These are phyloP conservation scores for Oikopleura albicans DNA, from an alignment of 23 tunicate species.

Conservation along the genomic window DNA sequence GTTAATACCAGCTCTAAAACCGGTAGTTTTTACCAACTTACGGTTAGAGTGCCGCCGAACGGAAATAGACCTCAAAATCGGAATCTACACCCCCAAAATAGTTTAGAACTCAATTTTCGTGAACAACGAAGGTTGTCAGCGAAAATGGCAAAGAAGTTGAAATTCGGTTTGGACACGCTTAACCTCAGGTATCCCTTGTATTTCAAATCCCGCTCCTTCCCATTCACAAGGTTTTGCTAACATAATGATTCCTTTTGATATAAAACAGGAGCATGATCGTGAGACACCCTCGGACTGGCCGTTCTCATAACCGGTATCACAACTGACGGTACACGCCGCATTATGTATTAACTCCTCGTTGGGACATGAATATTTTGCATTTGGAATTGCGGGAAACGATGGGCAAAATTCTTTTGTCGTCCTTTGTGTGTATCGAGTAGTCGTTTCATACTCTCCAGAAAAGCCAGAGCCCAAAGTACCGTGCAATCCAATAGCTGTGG, in stretches of 20 bases:
- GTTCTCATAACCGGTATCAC: neutral
- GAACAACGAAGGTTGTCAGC: too few species aligned
- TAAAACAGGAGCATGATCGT: neutral
- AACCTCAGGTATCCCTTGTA: too few species aligned
- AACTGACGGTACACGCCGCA: neutral
- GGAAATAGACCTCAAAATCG: too few species aligned
- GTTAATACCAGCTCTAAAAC: too few species aligned
- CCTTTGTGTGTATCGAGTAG: neutral
- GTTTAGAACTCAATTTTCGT: too few species aligned
- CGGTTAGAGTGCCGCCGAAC: too few species aligned
- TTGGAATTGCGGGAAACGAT: neutral
- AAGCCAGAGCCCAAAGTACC: too few species aligned
- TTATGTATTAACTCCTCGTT: neutral
- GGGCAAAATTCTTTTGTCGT: neutral
- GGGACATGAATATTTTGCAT: neutral
- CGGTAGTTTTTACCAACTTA: too few species aligned
- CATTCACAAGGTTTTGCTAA: neutral
- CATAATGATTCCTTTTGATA: neutral
- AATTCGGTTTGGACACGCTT: too few species aligned
- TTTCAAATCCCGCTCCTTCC: neutral
- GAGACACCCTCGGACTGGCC: neutral
- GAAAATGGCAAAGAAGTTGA: too few species aligned
- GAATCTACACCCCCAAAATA: too few species aligned
- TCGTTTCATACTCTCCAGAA: neutral
- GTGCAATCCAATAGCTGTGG: too few species aligned